phyloP scores from a whole-genome alignment of 2,888 invertebrate genomes.

The Volucella inflata region DNA sequence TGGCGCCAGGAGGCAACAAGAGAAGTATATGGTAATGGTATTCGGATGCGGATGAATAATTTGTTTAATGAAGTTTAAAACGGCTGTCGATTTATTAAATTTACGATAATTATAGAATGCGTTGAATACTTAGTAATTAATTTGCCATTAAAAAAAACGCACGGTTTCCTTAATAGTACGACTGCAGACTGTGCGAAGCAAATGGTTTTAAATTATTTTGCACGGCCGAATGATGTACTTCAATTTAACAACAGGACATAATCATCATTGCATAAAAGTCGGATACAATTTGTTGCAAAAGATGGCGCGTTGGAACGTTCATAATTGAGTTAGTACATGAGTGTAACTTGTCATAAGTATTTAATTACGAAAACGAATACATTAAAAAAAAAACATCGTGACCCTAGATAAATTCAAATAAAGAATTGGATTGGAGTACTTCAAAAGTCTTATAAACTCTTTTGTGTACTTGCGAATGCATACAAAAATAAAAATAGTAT shows the following conservation, averaged over 20 bases:
- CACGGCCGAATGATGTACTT: slow-evolving; percentile 42
- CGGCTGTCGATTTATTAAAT: slow-evolving; percentile 74
- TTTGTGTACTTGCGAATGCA: too few species aligned
- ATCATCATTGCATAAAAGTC: slow-evolving; percentile 29
- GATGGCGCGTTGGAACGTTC: background rate
- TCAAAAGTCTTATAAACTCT: too few species aligned
- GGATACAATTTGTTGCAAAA: background rate
- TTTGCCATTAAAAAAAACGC: slow-evolving; percentile 55
- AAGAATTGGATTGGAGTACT: too few species aligned
- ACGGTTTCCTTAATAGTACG: background rate
- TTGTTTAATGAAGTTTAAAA: slow-evolving; percentile 75
- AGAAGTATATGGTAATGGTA: slow-evolving; percentile 52
- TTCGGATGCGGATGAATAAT: slow-evolving; percentile 72
- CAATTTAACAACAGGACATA: slow-evolving; percentile 59
- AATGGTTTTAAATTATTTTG: slow-evolving; percentile 29
- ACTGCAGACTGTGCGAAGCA: background rate
- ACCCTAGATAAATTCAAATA: too few species aligned
- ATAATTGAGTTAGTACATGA: slow-evolving; percentile 26
- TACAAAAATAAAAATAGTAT: too few species aligned
- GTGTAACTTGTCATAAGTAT: background rate
- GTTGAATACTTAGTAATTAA: slow-evolving; percentile 72
- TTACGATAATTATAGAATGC: slow-evolving; percentile 72
- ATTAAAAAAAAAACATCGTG: slow-evolving; percentile 2
- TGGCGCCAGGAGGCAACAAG: too few species aligned
- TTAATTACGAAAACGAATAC: slow-evolving; percentile 11